Evolutionary conservation across 2,113 vertebrate species (phyloP).

Genomic region (Ptilorrhoa leucosticta): DNA sequence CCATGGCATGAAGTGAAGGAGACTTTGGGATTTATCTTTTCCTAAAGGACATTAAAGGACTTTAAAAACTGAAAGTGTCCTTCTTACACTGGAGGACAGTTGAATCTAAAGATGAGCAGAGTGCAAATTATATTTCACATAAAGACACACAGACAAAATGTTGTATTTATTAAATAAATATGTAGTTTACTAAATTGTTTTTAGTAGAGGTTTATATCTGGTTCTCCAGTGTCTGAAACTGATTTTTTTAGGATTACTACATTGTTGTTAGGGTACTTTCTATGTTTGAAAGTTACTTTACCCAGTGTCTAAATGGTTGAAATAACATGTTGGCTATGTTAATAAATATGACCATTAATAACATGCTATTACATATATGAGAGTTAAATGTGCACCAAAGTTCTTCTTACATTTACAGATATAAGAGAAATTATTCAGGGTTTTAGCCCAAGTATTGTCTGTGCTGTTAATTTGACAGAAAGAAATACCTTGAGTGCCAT

Average conservation of each 20-base stretch:
- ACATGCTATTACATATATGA: not conserved
- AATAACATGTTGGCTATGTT: not conserved
- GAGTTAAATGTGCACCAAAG: not conserved
- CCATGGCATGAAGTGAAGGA: not conserved
- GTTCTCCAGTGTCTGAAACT: not conserved
- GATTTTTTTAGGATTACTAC: not conserved
- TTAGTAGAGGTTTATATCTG: not conserved
- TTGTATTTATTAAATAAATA: not conserved
- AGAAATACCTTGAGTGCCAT: not conserved
- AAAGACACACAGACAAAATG: not conserved
- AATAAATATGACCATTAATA: not conserved
- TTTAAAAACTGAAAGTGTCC: not conserved
- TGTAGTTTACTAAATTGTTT: not conserved
- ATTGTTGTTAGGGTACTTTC: not conserved
- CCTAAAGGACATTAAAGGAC: not conserved
- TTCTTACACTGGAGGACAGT: not conserved
- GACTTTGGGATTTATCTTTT: not conserved
- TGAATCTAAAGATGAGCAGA: not conserved
- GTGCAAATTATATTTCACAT: not conserved
- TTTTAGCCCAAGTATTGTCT: not conserved
- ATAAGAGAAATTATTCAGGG: not conserved
- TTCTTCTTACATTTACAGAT: not conserved
- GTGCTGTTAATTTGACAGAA: not conserved
- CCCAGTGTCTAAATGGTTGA: not conserved
- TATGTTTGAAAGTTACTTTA: not conserved